Percentiles rank a stretch among this genome's conserved stretches.
These are phyloP conservation scores for Eupithecia subfuscata DNA, from an alignment of 2,888 invertebrate species.

Conservation along the genomic window DNA sequence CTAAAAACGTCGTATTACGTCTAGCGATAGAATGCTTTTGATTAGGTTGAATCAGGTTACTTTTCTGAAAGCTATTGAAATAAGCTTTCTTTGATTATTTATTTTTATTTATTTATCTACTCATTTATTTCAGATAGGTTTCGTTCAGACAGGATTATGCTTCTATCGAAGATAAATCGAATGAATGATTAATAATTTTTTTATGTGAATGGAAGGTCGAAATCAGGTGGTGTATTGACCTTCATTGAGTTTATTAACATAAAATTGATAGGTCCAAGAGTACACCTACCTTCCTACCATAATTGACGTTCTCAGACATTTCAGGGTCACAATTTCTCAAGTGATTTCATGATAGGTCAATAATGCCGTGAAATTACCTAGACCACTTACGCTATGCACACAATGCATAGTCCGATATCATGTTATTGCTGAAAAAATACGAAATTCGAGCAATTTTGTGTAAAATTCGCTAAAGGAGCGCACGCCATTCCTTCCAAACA, in stretches of 20 bases:
- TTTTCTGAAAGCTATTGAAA: no score
- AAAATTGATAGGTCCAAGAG: no score
- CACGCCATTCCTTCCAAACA: constrained; percentile 44
- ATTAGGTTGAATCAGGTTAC: no score
- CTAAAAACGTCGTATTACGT: no score
- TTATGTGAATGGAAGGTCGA: not conserved
- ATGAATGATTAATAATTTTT: no score
- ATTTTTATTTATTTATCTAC: no score
- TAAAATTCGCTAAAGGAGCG: constrained; percentile 32
- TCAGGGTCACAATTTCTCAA: constrained; percentile 9
- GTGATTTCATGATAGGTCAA: constrained; percentile 27
- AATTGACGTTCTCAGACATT: not conserved
- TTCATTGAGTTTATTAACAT: not conserved
- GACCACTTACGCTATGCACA: constrained; percentile 13
- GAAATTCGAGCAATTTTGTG: constrained; percentile 34
- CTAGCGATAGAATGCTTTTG: no score
- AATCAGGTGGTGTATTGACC: not conserved
- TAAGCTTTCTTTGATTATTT: no score
- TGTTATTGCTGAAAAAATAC: constrained; percentile 33
- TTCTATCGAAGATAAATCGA: not conserved
- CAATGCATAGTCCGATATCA: constrained; percentile 31
- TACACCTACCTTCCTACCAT: no score
- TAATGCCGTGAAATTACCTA: constrained; percentile 20
- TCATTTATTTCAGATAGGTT: no score
- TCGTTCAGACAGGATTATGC: no score